Conservation (phyloP, 2,888 invertebrate genomes). For the Polydrusus tereticollis region DNA sequence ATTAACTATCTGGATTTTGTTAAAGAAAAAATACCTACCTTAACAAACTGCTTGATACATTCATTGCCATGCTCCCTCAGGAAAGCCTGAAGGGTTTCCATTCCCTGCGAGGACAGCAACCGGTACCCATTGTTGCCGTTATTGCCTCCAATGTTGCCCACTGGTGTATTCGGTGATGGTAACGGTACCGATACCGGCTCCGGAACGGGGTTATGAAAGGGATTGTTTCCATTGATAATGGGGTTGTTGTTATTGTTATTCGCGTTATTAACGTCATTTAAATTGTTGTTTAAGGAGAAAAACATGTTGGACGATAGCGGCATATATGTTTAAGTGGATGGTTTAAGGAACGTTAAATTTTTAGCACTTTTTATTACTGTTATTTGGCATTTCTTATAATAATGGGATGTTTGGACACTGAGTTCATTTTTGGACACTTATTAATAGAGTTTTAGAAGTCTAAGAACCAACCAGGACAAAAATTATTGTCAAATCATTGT, state of each 20-base stretch:
- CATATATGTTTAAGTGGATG: background rate
- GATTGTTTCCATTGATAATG: slow-evolving; percentile 41
- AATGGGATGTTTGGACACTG: no score
- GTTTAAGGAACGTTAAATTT: slow-evolving; percentile 22
- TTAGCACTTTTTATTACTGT: slow-evolving; percentile 13
- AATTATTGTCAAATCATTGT: no score
- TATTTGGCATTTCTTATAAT: no score
- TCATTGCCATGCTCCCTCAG: slow-evolving; percentile 76
- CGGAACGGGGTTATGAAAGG: slow-evolving; percentile 28
- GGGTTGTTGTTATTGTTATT: slow-evolving; percentile 59
- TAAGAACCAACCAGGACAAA: no score
- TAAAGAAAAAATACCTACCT: slow-evolving; percentile 70
- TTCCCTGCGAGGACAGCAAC: slow-evolving; percentile 72
- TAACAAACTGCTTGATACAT: slow-evolving; percentile 76
- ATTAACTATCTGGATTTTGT: no score
- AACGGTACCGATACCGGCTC: slow-evolving; percentile 25
- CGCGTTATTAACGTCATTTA: slow-evolving; percentile 57
- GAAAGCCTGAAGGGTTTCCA: slow-evolving; percentile 74
- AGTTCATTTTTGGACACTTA: no score
- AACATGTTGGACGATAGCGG: slow-evolving; percentile 54
- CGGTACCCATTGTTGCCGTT: slow-evolving; percentile 72
- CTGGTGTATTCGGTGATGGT: slow-evolving; percentile 52
- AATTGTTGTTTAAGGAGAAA: slow-evolving; percentile 58
- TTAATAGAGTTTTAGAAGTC: no score
- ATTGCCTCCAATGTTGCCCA: slow-evolving; percentile 54